Evolutionary conservation across 1,140 invertebrate genomes (phyloP).

Genomic region (Cyclina sinensis): DNA sequence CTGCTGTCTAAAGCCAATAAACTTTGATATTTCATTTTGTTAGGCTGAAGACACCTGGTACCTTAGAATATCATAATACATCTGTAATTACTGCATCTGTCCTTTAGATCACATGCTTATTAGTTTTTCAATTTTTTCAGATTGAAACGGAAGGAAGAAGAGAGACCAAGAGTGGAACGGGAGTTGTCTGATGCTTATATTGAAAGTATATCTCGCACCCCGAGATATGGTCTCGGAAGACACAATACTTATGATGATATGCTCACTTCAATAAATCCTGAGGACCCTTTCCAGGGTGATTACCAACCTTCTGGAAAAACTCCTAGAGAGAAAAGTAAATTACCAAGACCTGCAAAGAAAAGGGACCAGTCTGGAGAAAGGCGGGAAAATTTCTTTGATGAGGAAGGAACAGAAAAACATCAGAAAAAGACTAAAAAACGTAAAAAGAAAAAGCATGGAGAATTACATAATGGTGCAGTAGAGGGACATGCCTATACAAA

Average conservation of each 20-base stretch:
- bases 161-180: not conserved
- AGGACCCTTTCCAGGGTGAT: slow-evolving; percentile 58
- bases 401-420: slow-evolving; percentile 7
- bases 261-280: slow-evolving; percentile 36
- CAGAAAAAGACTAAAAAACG: slow-evolving; percentile 38
- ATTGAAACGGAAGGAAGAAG: slow-evolving; percentile 27
- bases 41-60: too few relatives aligned
- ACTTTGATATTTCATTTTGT: not conserved
- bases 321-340: not conserved
- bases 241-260: slow-evolving; percentile 65
- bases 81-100: not conserved
- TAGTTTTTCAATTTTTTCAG: slow-evolving; percentile 1
- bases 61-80: not conserved
- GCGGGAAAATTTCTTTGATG: slow-evolving; percentile 9
- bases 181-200: slow-evolving; percentile 46
- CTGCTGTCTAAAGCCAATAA: too few relatives aligned
- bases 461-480: not conserved
- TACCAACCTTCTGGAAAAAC: slow-evolving; percentile 58
- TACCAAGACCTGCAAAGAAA: slow-evolving; percentile 4
- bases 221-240: slow-evolving; percentile 27
- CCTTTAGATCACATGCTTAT: too few relatives aligned
- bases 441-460: slow-evolving; percentile 24
- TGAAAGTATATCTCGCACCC: slow-evolving; percentile 26
- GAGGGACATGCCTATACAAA: not conserved
- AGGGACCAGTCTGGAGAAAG: not conserved